Evolutionary conservation across 2,888 invertebrate species (phyloP), one percentile per base, ranked within the genome.

Genomic region (Acrobasis suavella): DNA sequence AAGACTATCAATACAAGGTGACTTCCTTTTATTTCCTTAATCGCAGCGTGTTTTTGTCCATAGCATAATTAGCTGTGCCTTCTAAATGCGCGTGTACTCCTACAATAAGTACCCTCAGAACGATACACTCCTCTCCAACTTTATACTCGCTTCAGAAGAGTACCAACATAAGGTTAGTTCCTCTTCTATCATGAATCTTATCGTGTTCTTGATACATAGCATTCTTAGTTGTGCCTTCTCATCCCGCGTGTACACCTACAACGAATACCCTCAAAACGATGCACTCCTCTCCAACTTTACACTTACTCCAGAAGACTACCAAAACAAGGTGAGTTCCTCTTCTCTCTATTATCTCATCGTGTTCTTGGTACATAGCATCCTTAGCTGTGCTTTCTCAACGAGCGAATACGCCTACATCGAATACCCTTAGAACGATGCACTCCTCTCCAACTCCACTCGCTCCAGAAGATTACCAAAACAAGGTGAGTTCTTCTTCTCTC

Each of bases 211-310:
- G n/a, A n/a, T n/a, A n/a, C n/a, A n/a, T n/a, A n/a, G n/a, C n/a
- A n/a, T n/a, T n/a, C n/a, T n/a, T n/a, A n/a, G 96, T 12, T 93
- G 93, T 63, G 97, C 97, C 82, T 97, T 97, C 82, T 97, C 97
- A 1, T 93, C 94, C 0, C 92, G 86, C 56, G 83, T 93, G 0
- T 97, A 97, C 87, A 94, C 64, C 2, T 64, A 64, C 60, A 64
- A 64, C 46, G 64, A 64, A 12, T 42, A 50, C 0, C 64, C 64
- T 6, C n/a, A 32, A 3, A 22, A 64, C 37, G 64, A 64, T 37
- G 16, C 46, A 0, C 2, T 17, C 7, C 60, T 64, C 0, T 17
- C 50, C 0, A 62, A 64, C 56, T 64, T 64, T 46, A 42, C 62
- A 16, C 38, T 64, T 2, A 50, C 62, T 1, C 9, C 32, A 3